These are phyloP conservation scores for Homarus gammarus DNA, from an alignment of 2,888 invertebrate genomes.

Conservation along the genomic window DNA sequence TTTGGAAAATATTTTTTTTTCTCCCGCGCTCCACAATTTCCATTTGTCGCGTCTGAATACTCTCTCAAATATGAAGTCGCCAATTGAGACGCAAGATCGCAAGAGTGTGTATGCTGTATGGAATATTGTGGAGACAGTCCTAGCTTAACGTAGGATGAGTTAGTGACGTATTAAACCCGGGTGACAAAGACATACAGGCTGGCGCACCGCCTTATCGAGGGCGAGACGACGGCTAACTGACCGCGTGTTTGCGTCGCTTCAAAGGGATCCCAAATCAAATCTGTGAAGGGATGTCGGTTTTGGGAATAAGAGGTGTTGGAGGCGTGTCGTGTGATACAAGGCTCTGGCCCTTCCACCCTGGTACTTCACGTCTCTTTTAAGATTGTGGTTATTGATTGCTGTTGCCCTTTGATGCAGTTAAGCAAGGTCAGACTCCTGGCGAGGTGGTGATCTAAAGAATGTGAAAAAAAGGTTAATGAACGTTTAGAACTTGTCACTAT, in stretches of 20 bases:
- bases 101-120: not conserved
- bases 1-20: conserved; percentile 29
- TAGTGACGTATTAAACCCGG: not conserved
- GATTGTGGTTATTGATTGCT: too few relatives aligned
- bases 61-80: conserved; percentile 11
- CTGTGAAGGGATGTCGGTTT: conserved; percentile 22
- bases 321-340: not conserved
- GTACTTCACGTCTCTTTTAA: too few relatives aligned
- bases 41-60: not conserved
- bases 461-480: too few relatives aligned
- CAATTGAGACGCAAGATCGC: not conserved
- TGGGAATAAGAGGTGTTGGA: not conserved
- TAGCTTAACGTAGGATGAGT: not conserved
- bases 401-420: too few relatives aligned
- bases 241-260: conserved; percentile 39
- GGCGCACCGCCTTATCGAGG: not conserved
- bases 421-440: too few relatives aligned
- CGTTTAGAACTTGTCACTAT: too few relatives aligned
- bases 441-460: too few relatives aligned
- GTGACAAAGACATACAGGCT: not conserved
- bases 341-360: too few relatives aligned
- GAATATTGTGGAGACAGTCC: not conserved
- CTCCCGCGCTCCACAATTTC: conserved; percentile 32
- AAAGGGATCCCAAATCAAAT: conserved; percentile 20
- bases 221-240: conserved; percentile 27